phyloP scores from a whole-genome alignment of 1,140 invertebrate species.

The Argopecten irradians region DNA sequence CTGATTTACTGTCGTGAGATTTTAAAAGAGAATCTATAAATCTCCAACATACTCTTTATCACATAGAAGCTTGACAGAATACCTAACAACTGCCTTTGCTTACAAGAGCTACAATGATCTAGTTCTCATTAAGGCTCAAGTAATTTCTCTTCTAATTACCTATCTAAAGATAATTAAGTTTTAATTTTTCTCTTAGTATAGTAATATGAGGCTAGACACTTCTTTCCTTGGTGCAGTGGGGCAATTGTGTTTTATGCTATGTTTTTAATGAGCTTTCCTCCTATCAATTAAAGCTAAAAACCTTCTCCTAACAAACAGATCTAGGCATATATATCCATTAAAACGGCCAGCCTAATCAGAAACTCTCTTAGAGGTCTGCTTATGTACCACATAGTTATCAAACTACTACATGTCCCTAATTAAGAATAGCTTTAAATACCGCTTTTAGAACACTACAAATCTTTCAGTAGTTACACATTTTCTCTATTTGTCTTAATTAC shows the following conservation, averaged over 20 bases:
- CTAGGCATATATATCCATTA: not conserved
- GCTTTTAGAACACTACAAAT: not conserved
- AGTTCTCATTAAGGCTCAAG: not conserved
- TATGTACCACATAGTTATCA: not conserved
- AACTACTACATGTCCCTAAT: not conserved
- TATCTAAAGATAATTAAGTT: constrained; percentile 19
- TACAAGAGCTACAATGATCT: constrained; percentile 16
- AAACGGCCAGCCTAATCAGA: not conserved
- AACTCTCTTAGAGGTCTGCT: not conserved
- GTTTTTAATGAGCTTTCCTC: not conserved
- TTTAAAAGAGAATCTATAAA: not conserved
- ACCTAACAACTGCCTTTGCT: not conserved
- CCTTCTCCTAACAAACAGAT: not conserved
- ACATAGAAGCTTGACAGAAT: constrained; percentile 9
- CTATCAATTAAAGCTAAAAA: not conserved
- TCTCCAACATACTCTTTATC: constrained; percentile 22
- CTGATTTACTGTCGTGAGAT: constrained; percentile 7
- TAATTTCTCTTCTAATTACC: not conserved
- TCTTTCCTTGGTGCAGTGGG: constrained; percentile 5
- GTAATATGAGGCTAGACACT: not conserved
- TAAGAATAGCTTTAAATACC: not conserved
- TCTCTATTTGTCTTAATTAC: not conserved
- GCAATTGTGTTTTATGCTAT: not conserved
- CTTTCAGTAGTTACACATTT: not conserved
- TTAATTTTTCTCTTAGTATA: constrained; percentile 11